Base-by-base conservation (phyloP, 2,888 invertebrate genomes). In the Dione juno region DNA sequence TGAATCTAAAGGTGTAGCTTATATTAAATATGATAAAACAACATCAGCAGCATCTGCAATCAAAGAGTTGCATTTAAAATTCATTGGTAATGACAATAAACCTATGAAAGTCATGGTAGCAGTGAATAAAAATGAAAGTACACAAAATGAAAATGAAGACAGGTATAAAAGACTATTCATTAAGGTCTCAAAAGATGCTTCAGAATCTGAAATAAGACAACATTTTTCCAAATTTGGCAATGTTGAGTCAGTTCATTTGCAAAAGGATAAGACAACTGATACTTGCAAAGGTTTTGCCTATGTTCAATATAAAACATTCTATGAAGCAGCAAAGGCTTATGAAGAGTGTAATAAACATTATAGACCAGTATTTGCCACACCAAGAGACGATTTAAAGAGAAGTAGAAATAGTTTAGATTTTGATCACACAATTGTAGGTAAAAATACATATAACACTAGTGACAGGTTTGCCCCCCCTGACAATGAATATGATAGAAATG, bases 71-170 rank as follows among this genome's bases (percentile, higher is more conserved):
- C 96, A 98, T 87, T 95, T 96, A 28, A 95, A 95, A 85, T 94
- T 94, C 66, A 92, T 98, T 72, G 95, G 95, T n/a, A 94, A 95
- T 70, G 94, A 95, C 61, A 95, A 95, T 58, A 95, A 97, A 81
- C 96, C 97, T 9, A 94, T 98, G 6, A 98, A 98, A 94, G 98
- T 98, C 66, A 96, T 98, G 94, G 96, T 98, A 74, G 97, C 98
- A 41, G 95, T 96, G n/a, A 84, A 84, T 68, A 90, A 84, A 78
- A 84, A 84, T 71, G 90, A 89, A 19, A 78, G 80, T 14, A 81
- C 85, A 57, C 79, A 77, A 5, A 86, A 86, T 63, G 86, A 87
- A 40, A 87, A 88, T 1, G 90, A 87, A 75, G 89, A 87, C 69
- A 95, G 96, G 50, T 79, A 78, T 59, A 79, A 72, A 28, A 94